phyloP scores from a whole-genome alignment of 2,888 invertebrate species.

The Eulithis testata region DNA sequence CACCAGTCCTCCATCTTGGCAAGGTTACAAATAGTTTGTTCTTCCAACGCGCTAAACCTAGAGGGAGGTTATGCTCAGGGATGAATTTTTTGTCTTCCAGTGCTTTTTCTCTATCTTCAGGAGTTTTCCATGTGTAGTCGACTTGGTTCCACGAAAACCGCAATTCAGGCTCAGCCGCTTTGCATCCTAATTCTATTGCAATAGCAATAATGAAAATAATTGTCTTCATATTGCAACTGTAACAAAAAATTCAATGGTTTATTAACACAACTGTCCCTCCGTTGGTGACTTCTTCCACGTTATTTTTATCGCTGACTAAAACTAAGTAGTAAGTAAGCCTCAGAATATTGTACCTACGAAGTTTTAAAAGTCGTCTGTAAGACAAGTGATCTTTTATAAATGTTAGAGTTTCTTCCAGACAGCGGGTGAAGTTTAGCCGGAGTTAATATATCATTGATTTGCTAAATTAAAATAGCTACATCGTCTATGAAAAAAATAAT shows the following conservation, averaged over 20 bases:
- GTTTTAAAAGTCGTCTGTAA: too few species aligned
- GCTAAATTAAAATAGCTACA: too few species aligned
- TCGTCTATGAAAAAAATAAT: too few species aligned
- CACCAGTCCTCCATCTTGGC: conserved; percentile 89
- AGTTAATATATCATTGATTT: too few species aligned
- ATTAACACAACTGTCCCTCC: too few species aligned
- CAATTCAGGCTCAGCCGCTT: conserved; percentile 83
- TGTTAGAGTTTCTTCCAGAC: too few species aligned
- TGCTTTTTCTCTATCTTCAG: conserved; percentile 85
- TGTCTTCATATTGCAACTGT: conserved; percentile 61
- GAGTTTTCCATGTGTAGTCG: conserved; percentile 87
- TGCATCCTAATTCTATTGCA: conserved; percentile 58
- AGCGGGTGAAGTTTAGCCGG: too few species aligned
- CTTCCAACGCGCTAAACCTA: conserved; percentile 89
- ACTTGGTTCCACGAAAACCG: conserved; percentile 89
- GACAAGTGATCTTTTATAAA: too few species aligned
- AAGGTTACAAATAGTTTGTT: conserved; percentile 89
- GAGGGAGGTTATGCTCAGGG: conserved; percentile 87
- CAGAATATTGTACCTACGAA: too few species aligned
- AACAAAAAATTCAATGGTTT: conserved; percentile 38
- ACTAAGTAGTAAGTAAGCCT: too few species aligned
- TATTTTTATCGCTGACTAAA: too few species aligned
- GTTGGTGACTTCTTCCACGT: too few species aligned
- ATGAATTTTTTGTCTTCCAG: conserved; percentile 85
- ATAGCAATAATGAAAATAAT: conserved; percentile 58